Evolutionary conservation across 2,888 invertebrate species (phyloP), one percentile per base, ranked within the genome.

Genomic region (Tenodera sinensis): DNA sequence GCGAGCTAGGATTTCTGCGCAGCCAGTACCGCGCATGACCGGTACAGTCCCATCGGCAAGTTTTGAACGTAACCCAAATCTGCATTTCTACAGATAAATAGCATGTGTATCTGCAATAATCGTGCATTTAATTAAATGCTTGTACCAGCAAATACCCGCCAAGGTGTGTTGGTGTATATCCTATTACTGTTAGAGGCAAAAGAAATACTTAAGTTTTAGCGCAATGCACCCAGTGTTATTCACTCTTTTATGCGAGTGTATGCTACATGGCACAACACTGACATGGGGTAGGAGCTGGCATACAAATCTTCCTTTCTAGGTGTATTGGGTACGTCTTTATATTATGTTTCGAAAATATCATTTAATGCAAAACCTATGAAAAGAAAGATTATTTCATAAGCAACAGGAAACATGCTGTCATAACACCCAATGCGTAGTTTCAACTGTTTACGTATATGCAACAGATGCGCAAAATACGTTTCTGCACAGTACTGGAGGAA

Each of bases 1-100:
- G 92, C 92, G 92, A 83, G 84, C 85, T 28, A 81, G 25, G 92
- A 92, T 92, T 91, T 88, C 83, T 90, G 85, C 90, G 90, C 90
- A 88, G 89, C 88, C 88, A 42, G 88, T 89, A 71, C 30, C 83
- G 87, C 87, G 87, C 87, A 87, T 83, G 81, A 42, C 82, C 30
- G 20, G 87, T 87, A 87, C 87, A 28, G 34, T 87, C 87, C 30
- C 71, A 25, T 81, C 71, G 81, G 47, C 28, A 86, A 86, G 2
- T 28, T 28, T 28, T 71, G 54, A 71, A 15, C 15, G 25, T 71
- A 71, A 71, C 54, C 54, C 54, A 71, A 71, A 71, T 71, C 54
- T 20, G 54, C 25, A 71, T 25, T 71, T 71, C 54, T 71, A 15
- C 54, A 6, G 20, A 20, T 20, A 71, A 71, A 71, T 20, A 71